Base-by-base conservation (phyloP, 2,113 vertebrate species). In the Forbesichthys papilliferus region DNA sequence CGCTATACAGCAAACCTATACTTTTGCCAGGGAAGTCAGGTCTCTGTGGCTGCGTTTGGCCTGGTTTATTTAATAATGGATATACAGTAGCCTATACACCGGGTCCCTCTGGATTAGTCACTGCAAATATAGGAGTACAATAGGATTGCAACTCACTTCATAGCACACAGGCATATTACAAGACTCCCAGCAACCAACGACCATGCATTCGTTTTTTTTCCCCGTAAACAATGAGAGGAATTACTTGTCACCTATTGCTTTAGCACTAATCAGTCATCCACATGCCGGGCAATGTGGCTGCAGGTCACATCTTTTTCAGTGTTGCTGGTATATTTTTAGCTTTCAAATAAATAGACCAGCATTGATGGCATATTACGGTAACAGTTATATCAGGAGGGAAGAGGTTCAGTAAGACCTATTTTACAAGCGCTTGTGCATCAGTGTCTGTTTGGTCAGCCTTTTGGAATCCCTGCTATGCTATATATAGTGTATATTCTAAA, bases 21-120 rank as follows among this genome's bases (percentile, higher is more conserved):
- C 36, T 42, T 42, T 8, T 42, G 36, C 0, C 36, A 42, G 36
- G 36, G 36, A 42, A 18, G 61, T 77, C 76, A 73, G 33, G 20
- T 69, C 67, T 64, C 10, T 46, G 10, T 49, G 52, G 53, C 68
- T 62, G 49, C 63, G 11, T 48, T 64, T 68, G 75, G 49, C 61
- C 69, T 74, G 63, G 49, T 74, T 82, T 59, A 57, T 55, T 16
- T 13, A 64, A 66, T 33, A 64, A 20, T 13, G 42, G 53, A 10
- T 48, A 53, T 65, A 16, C 16, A 16, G 16, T 16, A 27, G 27
- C 27, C 27, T 27, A 72, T 64, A 78, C 54, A 68, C 56, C 78
- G 46, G 12, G 68, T 51, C 33, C 13, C 36, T 57, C 36, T 60
- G 55, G 27, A 1, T 33, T 16, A 34, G 46, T 64, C 27, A 53